phyloP scores from a whole-genome alignment of 2,888 invertebrate genomes.

The Gari tellinella region DNA sequence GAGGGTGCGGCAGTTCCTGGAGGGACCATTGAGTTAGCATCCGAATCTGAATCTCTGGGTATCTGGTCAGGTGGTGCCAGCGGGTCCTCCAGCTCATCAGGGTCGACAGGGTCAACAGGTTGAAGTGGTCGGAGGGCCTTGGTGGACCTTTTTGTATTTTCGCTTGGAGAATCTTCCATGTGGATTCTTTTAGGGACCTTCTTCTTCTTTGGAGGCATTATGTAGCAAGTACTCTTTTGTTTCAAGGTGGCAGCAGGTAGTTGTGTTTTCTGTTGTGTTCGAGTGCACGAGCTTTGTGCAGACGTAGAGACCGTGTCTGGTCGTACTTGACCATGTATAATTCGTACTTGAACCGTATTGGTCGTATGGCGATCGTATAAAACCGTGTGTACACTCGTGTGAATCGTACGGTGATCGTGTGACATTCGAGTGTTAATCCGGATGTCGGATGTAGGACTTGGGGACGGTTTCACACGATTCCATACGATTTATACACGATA shows the following conservation, averaged over 20 bases:
- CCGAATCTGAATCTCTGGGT: constrained; percentile 20
- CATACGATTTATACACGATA: constrained; percentile 3
- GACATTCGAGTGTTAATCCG: constrained; percentile 8
- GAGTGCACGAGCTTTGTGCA: constrained; percentile 12
- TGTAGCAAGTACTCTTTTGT: constrained; percentile 24
- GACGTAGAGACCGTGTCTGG: constrained; percentile 29
- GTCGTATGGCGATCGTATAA: constrained; percentile 7
- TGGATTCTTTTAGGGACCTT: constrained; percentile 26
- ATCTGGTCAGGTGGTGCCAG: constrained; percentile 27
- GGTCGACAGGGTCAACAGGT: constrained; percentile 34
- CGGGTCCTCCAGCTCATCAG: constrained; percentile 32
- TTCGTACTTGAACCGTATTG: constrained; percentile 6
- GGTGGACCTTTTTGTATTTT: constrained; percentile 29
- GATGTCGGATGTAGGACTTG: not conserved
- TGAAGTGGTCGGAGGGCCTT: constrained; percentile 39
- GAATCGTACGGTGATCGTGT: constrained; percentile 14
- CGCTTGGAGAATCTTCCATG: constrained; percentile 34
- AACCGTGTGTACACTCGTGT: constrained; percentile 3
- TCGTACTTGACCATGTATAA: constrained; percentile 23
- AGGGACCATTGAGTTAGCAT: constrained; percentile 30
- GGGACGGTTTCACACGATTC: constrained; percentile 3
- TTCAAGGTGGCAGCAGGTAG: constrained; percentile 26
- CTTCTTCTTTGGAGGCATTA: constrained; percentile 40
- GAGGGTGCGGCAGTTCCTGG: constrained; percentile 16
- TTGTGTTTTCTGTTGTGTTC: constrained; percentile 33